A percentile compares a stretch with the other conserved stretches of the same genome.
Conservation (phyloP, 2,888 invertebrate genomes). For the Mystacides longicornis region DNA sequence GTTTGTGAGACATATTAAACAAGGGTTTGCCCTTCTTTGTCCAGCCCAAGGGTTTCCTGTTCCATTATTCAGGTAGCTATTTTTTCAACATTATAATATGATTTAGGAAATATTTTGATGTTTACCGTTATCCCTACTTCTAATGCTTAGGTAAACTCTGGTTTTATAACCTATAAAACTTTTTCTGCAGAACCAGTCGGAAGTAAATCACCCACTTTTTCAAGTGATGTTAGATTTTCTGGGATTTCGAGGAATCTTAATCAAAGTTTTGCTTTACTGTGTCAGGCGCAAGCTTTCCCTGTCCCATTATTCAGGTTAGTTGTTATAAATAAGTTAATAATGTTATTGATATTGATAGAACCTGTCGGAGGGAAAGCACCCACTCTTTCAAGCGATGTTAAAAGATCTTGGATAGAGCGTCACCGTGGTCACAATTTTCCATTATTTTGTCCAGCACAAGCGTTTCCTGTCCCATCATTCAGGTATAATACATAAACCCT, state of each 20-base stretch:
- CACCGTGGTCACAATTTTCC: constrained; percentile 56
- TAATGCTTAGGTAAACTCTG: constrained; percentile 35
- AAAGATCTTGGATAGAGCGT: constrained; percentile 62
- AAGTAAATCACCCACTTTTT: constrained; percentile 53
- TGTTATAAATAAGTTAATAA: too few relatives aligned
- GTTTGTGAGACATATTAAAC: constrained; percentile 28
- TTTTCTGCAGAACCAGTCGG: constrained; percentile 50
- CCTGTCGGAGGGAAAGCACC: constrained; percentile 66
- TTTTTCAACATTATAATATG: too few relatives aligned
- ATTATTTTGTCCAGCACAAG: constrained; percentile 70
- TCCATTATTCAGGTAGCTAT: constrained; percentile 54
- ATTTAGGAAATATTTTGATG: too few relatives aligned
- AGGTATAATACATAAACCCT: constrained; percentile 15
- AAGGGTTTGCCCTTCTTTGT: constrained; percentile 38
- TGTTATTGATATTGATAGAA: constrained; percentile 46
- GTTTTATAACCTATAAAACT: not conserved
- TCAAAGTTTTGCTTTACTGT: constrained; percentile 51
- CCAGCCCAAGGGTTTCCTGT: constrained; percentile 56
- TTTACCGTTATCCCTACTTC: constrained; percentile 30
- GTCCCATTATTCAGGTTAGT: constrained; percentile 65
- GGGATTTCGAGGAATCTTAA: constrained; percentile 49
- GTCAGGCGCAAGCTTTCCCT: constrained; percentile 60
- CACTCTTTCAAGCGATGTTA: constrained; percentile 60
- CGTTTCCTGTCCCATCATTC: constrained; percentile 56
- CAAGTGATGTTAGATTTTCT: constrained; percentile 54